Evolutionary conservation across 2,888 invertebrate species (phyloP), one percentile per base, ranked within the genome.

Genomic region (Lepidochrysops patricia): DNA sequence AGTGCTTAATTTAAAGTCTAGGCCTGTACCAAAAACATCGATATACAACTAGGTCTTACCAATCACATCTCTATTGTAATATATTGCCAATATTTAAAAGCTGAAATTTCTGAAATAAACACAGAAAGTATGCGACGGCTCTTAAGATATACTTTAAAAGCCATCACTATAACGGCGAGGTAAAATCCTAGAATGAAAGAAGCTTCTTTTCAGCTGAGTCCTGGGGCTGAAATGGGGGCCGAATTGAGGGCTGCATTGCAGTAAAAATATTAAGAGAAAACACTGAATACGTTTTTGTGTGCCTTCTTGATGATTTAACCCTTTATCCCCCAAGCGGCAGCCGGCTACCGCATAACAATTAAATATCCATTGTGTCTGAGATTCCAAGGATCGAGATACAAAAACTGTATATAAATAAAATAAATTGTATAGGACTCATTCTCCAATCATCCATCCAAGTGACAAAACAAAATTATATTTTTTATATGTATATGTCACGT

Each of bases 1-100:
- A n/a, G n/a, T n/a, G n/a, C n/a, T n/a, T n/a, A n/a, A n/a, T n/a
- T n/a, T n/a, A n/a, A n/a, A n/a, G n/a, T n/a, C 58, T 60, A 65
- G 60, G 62, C 58, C 62, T 6, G 48, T 50, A 61, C 59, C 59
- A 69, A 69, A 29, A 73, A 76, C 72, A 75, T 74, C 73, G 71
- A 79, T 72, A 79, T 76, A 70, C 78, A 75, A 78, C 74, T 75
- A 66, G 67, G 65, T 81, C 84, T 84, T 84, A 84, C 84, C 84
- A 78, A 83, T 75, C 68, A 69, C 49, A 70, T 70, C 70, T 80
- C 79, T 76, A 70, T 72, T 75, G 72, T 74, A 72, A 74, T 72
- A 72, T 67, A 78, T 77, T 75, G 74, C 74, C 80, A 73, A 74
- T 68, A 71, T 64, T 70, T 57, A 32, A 48, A 29, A 32, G 50